A percentile compares a stretch with the other conserved stretches of the same genome.
Evolutionary conservation across 2,888 invertebrate species (phyloP).

Genomic region (Taphrorychus bicolor): DNA sequence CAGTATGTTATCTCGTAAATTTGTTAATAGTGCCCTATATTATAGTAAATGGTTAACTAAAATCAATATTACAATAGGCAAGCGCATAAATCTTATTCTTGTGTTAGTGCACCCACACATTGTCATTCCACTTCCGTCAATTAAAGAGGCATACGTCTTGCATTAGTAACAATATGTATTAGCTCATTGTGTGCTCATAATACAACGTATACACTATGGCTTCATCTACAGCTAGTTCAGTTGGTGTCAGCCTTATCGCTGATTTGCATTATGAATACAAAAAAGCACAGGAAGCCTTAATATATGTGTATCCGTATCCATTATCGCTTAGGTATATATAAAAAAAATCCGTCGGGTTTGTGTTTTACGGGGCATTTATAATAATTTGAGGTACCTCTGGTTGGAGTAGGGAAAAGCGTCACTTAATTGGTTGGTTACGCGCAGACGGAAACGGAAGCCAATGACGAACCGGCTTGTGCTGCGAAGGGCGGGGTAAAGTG

Average conservation of each 20-base stretch:
- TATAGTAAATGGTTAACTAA: neutral
- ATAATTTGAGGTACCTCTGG: too few species aligned
- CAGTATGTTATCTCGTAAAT: too few species aligned
- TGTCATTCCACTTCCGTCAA: constrained; percentile 29
- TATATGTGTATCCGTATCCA: too few species aligned
- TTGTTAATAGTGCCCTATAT: neutral
- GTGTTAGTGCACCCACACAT: constrained; percentile 16
- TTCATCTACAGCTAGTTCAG: neutral
- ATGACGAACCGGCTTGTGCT: too few species aligned
- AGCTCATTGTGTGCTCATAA: neutral
- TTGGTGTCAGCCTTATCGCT: neutral
- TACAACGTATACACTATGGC: neutral
- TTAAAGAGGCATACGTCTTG: constrained; percentile 11
- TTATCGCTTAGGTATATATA: too few species aligned
- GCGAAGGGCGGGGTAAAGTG: too few species aligned
- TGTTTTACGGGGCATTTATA: too few species aligned
- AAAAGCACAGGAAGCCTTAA: neutral
- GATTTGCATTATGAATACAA: neutral
- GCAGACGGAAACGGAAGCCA: too few species aligned
- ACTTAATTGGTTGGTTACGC: too few species aligned
- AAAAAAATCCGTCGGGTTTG: too few species aligned
- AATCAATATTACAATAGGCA: constrained; percentile 10
- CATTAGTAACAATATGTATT: neutral
- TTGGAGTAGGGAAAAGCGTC: too few species aligned
- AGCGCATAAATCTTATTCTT: constrained; percentile 24